These are phyloP conservation scores for Mellilla xanthometata DNA, from an alignment of 2,888 invertebrate species.

Conservation along the genomic window DNA sequence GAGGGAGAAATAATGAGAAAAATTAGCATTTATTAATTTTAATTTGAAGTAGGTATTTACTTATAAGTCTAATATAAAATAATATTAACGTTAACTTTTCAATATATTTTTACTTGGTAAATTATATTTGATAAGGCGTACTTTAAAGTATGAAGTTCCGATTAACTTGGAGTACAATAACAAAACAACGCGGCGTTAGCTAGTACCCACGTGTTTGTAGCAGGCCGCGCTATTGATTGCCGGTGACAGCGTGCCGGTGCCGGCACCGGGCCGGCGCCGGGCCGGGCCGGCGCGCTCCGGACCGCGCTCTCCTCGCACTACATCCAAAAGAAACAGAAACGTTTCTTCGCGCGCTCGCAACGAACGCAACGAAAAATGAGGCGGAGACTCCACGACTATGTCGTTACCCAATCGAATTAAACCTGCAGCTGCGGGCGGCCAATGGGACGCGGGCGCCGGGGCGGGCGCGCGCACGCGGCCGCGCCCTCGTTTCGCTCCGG, in stretches of 20 bases:
- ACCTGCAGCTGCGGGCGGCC: constrained; percentile 56
- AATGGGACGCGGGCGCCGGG: constrained; percentile 67
- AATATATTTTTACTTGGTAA: no score
- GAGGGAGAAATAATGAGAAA: no score
- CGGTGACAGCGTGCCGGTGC: no score
- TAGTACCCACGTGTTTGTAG: constrained; percentile 23
- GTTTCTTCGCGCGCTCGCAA: constrained; percentile 79
- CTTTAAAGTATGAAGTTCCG: no score
- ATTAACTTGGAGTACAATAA: constrained; percentile 1
- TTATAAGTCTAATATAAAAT: no score
- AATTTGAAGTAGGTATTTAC: no score
- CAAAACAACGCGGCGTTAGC: constrained; percentile 10
- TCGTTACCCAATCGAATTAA: constrained; percentile 60
- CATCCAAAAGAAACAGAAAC: constrained; percentile 84
- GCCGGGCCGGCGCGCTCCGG: constrained; percentile 2
- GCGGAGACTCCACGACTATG: constrained; percentile 69
- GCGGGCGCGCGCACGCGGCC: constrained; percentile 78
- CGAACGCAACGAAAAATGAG: constrained; percentile 77
- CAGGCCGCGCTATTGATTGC: constrained; percentile 84
- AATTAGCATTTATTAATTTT: no score
- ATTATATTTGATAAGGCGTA: no score
- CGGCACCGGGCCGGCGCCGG: constrained; percentile 2
- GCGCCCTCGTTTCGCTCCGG: constrained; percentile 79
- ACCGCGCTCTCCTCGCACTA: constrained; percentile 71
- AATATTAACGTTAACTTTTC: no score